Base-by-base conservation (phyloP, 2,113 vertebrate genomes). In the Equus przewalskii region DNA sequence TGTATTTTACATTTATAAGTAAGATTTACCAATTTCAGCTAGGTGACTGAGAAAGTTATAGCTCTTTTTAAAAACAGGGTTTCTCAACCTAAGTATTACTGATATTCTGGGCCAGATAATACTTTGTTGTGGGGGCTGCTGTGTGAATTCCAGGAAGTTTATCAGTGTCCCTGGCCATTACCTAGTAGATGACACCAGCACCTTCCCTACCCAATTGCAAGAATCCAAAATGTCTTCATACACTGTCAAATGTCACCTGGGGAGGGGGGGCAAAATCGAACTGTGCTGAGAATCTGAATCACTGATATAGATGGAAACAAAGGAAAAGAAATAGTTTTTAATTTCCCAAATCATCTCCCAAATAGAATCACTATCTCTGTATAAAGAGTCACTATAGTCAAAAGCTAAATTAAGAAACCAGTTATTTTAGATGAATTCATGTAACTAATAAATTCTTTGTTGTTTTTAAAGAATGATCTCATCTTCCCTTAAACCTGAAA, bases 311-410 rank as follows among this genome's bases (percentile, higher is more conserved):
- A 79, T 64, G 22, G 83, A 92, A 81, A 36, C 7, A 67, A 54
- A 94, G 44, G 19, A 16, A 22, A 80, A 26, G 7, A 1, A 84
- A 84, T 64, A 82, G 24, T 24, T 96, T 93, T 69, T 78, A 36
- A 96, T 64, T 90, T 89, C 22, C 26, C 83, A 79, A 96, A 90
- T 89, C 19, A 86, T 86, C 33, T 79, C 44, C 24, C 64, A 92
- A 80, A 73, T 33, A 73, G 28, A 88, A 92, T 65, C 13, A 12
- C 7, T 62, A 7, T 51, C 19, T 85, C 41, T 89, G 6, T 33
- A 89, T 13, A 64, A 93, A 88, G 89, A 62, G 24, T 84, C 51
- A 89, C 7, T 69, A 58, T 13, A 62, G 22, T 16, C 84, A 89
- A 89, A 84, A 70, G 6, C 19, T 84, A 44, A 86, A 80, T 80